These are phyloP conservation scores for Hemicrepidius hirtus DNA, from an alignment of 2,888 invertebrate species.

Conservation along the genomic window DNA sequence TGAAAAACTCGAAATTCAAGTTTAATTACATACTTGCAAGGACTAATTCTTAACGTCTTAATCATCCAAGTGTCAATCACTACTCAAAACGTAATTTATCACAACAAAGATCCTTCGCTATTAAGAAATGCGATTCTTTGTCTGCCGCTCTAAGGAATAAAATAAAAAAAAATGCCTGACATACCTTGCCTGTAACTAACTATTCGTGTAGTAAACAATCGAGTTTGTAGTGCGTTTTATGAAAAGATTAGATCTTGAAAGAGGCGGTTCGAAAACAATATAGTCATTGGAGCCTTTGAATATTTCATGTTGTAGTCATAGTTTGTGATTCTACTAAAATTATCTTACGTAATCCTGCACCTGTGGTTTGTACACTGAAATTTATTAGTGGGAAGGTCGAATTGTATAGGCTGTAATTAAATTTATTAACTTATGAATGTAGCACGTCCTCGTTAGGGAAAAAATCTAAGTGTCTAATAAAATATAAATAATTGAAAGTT, in stretches of 20 bases:
- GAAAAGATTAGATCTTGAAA: conserved; percentile 13
- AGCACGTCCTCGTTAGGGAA: conserved; percentile 12
- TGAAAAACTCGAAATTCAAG: neutral
- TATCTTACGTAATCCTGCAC: conserved; percentile 13
- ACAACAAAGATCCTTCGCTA: neutral
- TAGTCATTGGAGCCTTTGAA: conserved; percentile 13
- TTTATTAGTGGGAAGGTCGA: conserved; percentile 17
- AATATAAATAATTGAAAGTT: conserved; percentile 18
- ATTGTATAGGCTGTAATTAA: conserved; percentile 11
- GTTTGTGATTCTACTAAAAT: conserved; percentile 15
- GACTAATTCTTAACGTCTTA: neutral
- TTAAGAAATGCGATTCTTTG: neutral
- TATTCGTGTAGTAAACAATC: conserved; percentile 11
- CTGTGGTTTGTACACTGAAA: conserved; percentile 7
- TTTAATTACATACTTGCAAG: conserved; percentile 4
- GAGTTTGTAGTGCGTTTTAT: conserved; percentile 5
- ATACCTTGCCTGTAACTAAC: neutral
- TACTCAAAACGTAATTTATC: neutral
- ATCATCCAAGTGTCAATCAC: neutral
- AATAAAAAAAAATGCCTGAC: too few relatives aligned
- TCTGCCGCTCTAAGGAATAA: neutral
- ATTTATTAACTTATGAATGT: conserved; percentile 11
- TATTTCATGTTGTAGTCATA: conserved; percentile 24
- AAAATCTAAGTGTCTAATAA: conserved; percentile 5
- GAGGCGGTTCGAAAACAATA: conserved; percentile 19